Evolutionary conservation across 2,113 vertebrate species (phyloP).

Genomic region (Microcebus murinus): DNA sequence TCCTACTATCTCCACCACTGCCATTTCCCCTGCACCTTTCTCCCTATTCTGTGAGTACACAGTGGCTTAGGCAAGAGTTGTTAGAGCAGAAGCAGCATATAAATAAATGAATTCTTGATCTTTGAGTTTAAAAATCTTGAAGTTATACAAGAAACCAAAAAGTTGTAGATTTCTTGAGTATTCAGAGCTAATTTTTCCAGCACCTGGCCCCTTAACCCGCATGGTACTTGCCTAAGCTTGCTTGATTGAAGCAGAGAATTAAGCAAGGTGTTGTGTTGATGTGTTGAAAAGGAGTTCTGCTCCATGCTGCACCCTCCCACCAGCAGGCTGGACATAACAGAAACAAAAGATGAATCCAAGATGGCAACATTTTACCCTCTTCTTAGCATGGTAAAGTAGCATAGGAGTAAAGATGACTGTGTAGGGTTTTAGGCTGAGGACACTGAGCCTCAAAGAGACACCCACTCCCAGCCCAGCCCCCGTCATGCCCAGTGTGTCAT

Average conservation of each 20-base stretch:
- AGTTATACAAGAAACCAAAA: not conserved
- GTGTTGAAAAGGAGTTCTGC: not conserved
- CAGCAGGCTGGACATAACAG: not conserved
- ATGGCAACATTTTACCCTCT: not conserved
- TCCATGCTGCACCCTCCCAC: not conserved
- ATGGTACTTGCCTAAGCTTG: not conserved
- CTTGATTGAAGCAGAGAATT: not conserved
- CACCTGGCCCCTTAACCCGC: too few relatives aligned
- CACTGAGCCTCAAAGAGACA: not conserved
- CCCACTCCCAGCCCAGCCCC: not conserved
- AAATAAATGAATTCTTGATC: not conserved
- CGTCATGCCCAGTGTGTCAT: not conserved
- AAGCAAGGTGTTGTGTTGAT: too few relatives aligned
- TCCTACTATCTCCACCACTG: too few relatives aligned
- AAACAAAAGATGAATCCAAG: not conserved
- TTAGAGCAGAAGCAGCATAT: not conserved
- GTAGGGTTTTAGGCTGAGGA: not conserved
- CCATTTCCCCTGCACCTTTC: not conserved
- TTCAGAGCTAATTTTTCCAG: not conserved
- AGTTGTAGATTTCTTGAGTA: not conserved
- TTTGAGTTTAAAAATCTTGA: slow-evolving; percentile 9
- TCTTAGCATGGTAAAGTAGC: not conserved
- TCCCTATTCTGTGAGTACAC: not conserved
- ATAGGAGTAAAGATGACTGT: not conserved
- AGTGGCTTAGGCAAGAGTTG: not conserved